Evolutionary conservation across 2,113 vertebrate genomes (phyloP), one percentile per base, ranked within the genome.

Genomic region (Dicaeum eximium): DNA sequence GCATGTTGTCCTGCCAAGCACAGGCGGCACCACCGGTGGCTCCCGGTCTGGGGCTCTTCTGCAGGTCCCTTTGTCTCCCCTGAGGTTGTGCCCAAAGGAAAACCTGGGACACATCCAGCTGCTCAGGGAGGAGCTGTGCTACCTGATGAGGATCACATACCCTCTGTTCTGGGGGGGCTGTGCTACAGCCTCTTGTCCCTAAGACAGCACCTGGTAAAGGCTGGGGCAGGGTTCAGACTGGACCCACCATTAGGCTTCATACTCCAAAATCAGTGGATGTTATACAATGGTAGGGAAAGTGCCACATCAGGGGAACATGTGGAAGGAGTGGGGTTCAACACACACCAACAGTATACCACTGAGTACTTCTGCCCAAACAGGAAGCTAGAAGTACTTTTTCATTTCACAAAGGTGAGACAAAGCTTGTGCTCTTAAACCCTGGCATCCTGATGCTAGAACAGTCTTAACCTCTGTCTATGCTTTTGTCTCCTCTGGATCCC

Each of bases 241-340:
- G 14, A 78, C 21, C 22, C n/a, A 48, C 16, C 0, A 1, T 16
- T 18, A 51, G 47, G 21, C 31, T 78, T 61, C 1, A 0, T 38
- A 20, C 10, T 1, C 9, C 13, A 72, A 18, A 42, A 7, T 42
- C 9, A 77, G 22, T 18, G 17, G 16, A 25, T 48, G 13, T 48
- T 48, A 17, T 4, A 30, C 1, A 7, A 75, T 44, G 48, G 6
- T 40, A 18, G 25, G 15, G 35, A 69, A 96, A 80, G 48, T 38
- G 20, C 54, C 44, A 69, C 9, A 3, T 2, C 1, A 33, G 24
- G 42, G 21, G 27, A 90, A 61, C 0, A 0, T 10, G 15, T 44
- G 56, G 73, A 85, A 90, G 30, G 37, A 65, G 35, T 6, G 16
- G 25, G 27, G 30, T 44, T 90, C 2, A 1, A 67, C 30, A 72